Percentiles rank a stretch among this genome's conserved stretches.
phyloP scores from a whole-genome alignment of 2,797 vertebrate species.

The Sphenodon punctatus region DNA sequence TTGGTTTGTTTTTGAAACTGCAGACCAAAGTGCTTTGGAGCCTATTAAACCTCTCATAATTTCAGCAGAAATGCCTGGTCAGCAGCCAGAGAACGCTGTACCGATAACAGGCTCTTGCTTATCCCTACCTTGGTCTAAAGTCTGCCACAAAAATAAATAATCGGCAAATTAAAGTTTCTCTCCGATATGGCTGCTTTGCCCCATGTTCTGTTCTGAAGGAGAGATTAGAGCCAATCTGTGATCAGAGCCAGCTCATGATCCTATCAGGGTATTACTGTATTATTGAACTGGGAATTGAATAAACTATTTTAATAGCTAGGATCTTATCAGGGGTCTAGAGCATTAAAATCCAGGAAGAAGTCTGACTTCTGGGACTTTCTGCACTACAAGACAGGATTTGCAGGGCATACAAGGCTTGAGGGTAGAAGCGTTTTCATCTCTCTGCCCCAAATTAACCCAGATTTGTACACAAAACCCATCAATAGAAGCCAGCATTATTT shows the following conservation, averaged over 20 bases:
- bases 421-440: neutral
- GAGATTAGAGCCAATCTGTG: conserved; percentile 19
- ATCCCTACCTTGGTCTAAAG: neutral
- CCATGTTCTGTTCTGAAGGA: neutral
- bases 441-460: neutral
- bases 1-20: neutral
- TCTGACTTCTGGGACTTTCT: neutral
- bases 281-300: conserved; percentile 37
- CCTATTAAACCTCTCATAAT: neutral
- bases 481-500: neutral
- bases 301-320: conserved; percentile 4
- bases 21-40: neutral
- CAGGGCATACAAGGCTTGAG: neutral
- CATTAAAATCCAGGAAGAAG: conserved; percentile 12
- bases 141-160: conserved; percentile 16
- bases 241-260: conserved; percentile 35
- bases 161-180: conserved; percentile 27
- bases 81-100: conserved; percentile 21
- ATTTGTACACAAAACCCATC: neutral
- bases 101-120: neutral
- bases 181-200: neutral
- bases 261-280: conserved; percentile 37
- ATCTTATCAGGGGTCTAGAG: conserved; percentile 16
- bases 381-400: neutral
- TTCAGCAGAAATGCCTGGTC: neutral